A percentile compares a stretch with the other conserved stretches of the same genome.
Conservation (phyloP, 1,140 invertebrate species). For the Sycophila sp. region DNA sequence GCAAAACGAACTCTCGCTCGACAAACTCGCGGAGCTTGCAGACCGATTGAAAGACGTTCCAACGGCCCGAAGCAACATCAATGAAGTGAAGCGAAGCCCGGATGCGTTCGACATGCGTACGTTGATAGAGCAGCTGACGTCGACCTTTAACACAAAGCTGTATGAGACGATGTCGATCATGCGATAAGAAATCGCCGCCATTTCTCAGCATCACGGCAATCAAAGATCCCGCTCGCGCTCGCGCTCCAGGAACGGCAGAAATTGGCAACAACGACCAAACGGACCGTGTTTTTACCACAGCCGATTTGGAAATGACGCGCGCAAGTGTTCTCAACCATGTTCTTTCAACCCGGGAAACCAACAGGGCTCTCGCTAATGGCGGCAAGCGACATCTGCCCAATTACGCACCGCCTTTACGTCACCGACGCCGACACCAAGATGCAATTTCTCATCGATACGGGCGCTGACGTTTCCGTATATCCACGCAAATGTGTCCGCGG, state of each 20-base stretch:
- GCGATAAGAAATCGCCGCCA: background rate
- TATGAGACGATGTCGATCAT: background rate
- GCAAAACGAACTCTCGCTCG: background rate
- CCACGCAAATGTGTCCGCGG: slow-evolving; percentile 30
- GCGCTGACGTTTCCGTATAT: slow-evolving; percentile 41
- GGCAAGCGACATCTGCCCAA: background rate
- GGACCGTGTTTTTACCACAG: slow-evolving; percentile 26
- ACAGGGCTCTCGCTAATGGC: background rate
- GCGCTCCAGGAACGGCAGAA: too few species aligned
- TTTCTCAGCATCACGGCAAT: background rate
- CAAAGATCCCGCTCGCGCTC: slow-evolving; percentile 8
- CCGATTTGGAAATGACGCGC: background rate
- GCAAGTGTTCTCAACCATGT: background rate
- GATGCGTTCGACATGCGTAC: background rate
- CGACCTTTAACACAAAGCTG: background rate
- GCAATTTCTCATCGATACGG: slow-evolving; percentile 42
- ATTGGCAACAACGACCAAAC: slow-evolving; percentile 18
- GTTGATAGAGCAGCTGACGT: background rate
- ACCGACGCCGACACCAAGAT: slow-evolving; percentile 28
- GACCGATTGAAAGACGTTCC: background rate
- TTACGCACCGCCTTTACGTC: background rate
- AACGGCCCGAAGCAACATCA: background rate
- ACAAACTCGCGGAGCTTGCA: background rate
- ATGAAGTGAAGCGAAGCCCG: background rate
- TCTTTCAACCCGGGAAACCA: background rate